A percentile compares a stretch with the other conserved stretches of the same genome.
Evolutionary conservation across 1,140 invertebrate genomes (phyloP).

Genomic region (Notospermus geniculatus): DNA sequence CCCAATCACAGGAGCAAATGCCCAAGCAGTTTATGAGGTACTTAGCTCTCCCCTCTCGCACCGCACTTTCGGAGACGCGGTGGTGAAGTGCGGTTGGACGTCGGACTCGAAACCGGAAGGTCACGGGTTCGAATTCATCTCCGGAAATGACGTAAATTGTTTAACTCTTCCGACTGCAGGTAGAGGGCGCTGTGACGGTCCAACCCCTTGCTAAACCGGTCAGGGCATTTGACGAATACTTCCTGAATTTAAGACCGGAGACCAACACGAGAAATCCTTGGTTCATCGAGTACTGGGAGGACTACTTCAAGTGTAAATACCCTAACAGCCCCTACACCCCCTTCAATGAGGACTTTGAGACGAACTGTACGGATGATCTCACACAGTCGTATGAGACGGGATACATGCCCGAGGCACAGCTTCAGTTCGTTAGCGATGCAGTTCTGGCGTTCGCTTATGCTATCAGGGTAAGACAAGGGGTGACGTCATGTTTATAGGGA

Average conservation of each 20-base stretch:
- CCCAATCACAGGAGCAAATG: no score
- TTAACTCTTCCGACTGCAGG: conserved; percentile 38
- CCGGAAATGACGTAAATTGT: neutral
- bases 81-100: neutral
- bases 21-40: no score
- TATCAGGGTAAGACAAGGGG: conserved; percentile 31
- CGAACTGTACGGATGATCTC: conserved; percentile 27
- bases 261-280: conserved; percentile 61
- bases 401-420: conserved; percentile 78
- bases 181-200: conserved; percentile 76
- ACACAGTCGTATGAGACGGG: conserved; percentile 15
- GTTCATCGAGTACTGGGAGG: conserved; percentile 79
- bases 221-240: conserved; percentile 55
- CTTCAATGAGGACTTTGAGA: conserved; percentile 28
- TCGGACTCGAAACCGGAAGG: no score
- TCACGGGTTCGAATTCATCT: neutral
- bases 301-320: conserved; percentile 66
- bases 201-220: conserved; percentile 64
- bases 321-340: conserved; percentile 54
- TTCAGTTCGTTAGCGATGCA: conserved; percentile 84
- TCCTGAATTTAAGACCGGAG: conserved; percentile 42
- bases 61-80: no score
- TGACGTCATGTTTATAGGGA: neutral
- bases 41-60: neutral
- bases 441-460: conserved; percentile 83